Conservation (phyloP, 2,113 vertebrate species). For the Probosciger aterrimus region DNA sequence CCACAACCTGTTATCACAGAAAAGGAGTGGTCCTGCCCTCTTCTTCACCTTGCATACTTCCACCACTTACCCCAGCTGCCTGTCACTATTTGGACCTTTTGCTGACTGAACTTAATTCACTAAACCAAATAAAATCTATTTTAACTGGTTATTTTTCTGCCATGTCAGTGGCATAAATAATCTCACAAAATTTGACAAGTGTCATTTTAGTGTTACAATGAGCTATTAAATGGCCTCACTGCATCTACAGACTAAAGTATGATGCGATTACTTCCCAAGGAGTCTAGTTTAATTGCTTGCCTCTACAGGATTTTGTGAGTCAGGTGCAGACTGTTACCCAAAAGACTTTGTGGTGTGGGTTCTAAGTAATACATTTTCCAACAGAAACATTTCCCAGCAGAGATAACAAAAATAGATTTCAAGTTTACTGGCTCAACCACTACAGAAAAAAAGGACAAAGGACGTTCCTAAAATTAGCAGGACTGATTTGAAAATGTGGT, state of each 20-base stretch:
- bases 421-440: not conserved
- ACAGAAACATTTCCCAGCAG: not conserved
- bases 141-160: not conserved
- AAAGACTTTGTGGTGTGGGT: not conserved
- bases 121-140: not conserved
- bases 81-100: not conserved
- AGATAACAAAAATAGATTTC: not conserved
- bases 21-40: not conserved
- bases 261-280: not conserved
- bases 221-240: not conserved
- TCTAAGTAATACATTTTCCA: not conserved
- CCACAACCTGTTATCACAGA: not conserved
- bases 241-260: not conserved
- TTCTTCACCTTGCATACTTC: not conserved
- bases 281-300: not conserved
- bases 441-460: not conserved
- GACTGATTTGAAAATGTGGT: not conserved
- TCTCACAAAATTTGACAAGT: not conserved
- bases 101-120: not conserved
- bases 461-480: not conserved
- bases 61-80: not conserved
- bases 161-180: not conserved
- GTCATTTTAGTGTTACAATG: not conserved
- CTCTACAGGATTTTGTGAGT: not conserved
- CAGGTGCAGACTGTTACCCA: not conserved